Conservation (phyloP, 2,797 vertebrate genomes). For the Momotus momota region DNA sequence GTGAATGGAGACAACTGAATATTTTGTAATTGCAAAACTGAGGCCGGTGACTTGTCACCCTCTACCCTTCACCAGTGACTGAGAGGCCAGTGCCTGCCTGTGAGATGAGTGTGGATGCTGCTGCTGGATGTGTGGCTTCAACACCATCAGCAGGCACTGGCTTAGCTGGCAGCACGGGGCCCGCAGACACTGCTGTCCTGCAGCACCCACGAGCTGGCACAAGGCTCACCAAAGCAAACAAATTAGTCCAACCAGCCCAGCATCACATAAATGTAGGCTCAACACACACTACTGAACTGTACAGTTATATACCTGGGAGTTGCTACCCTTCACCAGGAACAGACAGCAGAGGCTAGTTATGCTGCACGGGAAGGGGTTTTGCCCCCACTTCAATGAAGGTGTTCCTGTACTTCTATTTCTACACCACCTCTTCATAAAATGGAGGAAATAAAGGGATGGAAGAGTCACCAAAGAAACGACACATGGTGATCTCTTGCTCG, state of each 20-base stretch:
- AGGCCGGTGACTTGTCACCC: not conserved
- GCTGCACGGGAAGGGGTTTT: fast-evolving
- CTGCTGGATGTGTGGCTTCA: not conserved
- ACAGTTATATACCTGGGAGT: fast-evolving
- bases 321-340: not conserved
- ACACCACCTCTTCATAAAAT: not conserved
- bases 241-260: not conserved
- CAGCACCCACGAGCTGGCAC: not conserved
- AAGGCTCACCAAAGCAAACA: not conserved
- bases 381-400: fast-evolving
- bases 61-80: not conserved
- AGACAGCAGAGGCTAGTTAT: not conserved
- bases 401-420: not conserved
- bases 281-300: fast-evolving
- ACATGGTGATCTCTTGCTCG: not conserved
- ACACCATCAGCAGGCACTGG: not conserved
- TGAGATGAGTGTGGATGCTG: fast-evolving
- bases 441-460: not conserved
- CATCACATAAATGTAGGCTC: not conserved
- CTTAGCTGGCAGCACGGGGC: not conserved
- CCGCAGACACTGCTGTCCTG: not conserved
- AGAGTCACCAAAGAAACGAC: not conserved
- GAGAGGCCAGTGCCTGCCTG: not conserved
- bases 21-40: not conserved
- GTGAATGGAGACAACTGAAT: not conserved